Evolutionary conservation across 2,113 vertebrate genomes (phyloP).

Genomic region (Ophiodon elongatus): DNA sequence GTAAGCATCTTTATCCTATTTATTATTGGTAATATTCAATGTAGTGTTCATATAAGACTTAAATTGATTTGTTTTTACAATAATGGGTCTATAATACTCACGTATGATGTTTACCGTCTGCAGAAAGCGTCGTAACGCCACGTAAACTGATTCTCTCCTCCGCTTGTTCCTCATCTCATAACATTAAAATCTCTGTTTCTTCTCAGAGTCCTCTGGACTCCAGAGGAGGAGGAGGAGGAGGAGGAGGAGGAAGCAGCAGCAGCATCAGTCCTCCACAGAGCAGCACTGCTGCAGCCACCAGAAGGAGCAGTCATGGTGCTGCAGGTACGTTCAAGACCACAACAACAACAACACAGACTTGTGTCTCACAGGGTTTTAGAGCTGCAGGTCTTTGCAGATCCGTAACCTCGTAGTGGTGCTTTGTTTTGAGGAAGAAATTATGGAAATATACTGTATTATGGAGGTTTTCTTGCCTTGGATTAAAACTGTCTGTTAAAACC

Average conservation of each 20-base stretch:
- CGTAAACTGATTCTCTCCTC: too few species aligned
- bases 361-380: background rate
- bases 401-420: background rate
- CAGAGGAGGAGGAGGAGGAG: background rate
- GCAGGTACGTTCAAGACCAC: conserved; percentile 76
- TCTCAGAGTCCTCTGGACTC: conserved; percentile 82
- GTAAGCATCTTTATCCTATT: conserved; percentile 54
- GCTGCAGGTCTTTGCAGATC: background rate
- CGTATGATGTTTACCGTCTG: too few species aligned
- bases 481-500: too few species aligned
- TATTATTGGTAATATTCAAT: background rate
- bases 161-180: background rate
- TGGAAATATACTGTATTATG: background rate
- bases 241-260: conserved; percentile 3
- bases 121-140: too few species aligned
- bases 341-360: background rate
- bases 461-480: background rate
- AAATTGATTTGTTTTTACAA: too few species aligned
- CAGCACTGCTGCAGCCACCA: conserved; percentile 63
- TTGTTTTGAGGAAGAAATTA: background rate
- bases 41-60: background rate
- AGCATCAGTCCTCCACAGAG: conserved; percentile 68
- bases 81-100: too few species aligned
- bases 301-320: conserved; percentile 65
- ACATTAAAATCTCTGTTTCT: conserved; percentile 2